A percentile compares a stretch with the other conserved stretches of the same genome.
Evolutionary conservation across 2,113 vertebrate species (phyloP).

Genomic region (Thalassarche chlororhynchos): DNA sequence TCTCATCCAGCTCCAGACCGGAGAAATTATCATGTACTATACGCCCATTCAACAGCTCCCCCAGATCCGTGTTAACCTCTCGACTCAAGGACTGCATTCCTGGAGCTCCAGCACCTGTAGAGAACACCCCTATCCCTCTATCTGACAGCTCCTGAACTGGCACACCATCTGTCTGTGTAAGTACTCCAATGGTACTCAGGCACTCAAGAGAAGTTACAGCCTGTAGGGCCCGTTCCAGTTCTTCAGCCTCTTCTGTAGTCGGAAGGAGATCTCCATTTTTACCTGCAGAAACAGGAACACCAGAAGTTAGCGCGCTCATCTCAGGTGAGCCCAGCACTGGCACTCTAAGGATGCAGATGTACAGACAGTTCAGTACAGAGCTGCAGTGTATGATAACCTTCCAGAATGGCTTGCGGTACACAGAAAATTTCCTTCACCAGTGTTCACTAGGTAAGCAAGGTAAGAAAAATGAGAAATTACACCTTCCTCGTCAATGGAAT

Average conservation of each 20-base stretch:
- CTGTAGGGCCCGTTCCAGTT: slow-evolving; percentile 95
- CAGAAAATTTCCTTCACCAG: not conserved
- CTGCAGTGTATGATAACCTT: not conserved
- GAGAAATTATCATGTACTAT: slow-evolving; percentile 92
- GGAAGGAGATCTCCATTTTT: slow-evolving; percentile 98
- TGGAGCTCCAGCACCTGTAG: slow-evolving; percentile 82
- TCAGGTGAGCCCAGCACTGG: not conserved
- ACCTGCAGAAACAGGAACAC: slow-evolving; percentile 76
- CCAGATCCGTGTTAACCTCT: slow-evolving; percentile 83
- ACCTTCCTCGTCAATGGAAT: not conserved
- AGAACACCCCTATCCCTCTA: slow-evolving; percentile 88
- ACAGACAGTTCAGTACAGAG: not conserved
- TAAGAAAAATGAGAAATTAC: not conserved
- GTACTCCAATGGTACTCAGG: slow-evolving; percentile 94
- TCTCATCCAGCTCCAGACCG: slow-evolving; percentile 94
- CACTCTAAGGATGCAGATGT: not conserved
- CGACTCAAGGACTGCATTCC: slow-evolving; percentile 85
- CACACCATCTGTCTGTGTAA: slow-evolving; percentile 88
- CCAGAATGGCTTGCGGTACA: not conserved
- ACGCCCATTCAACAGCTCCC: slow-evolving; percentile 92
- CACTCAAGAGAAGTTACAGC: slow-evolving; percentile 97
- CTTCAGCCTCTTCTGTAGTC: slow-evolving; percentile 97
- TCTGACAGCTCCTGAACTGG: slow-evolving; percentile 84
- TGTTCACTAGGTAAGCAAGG: not conserved
- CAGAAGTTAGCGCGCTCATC: not conserved